These are phyloP conservation scores for Setipinna tenuifilis DNA, from an alignment of 2,797 vertebrate genomes.

Conservation along the genomic window DNA sequence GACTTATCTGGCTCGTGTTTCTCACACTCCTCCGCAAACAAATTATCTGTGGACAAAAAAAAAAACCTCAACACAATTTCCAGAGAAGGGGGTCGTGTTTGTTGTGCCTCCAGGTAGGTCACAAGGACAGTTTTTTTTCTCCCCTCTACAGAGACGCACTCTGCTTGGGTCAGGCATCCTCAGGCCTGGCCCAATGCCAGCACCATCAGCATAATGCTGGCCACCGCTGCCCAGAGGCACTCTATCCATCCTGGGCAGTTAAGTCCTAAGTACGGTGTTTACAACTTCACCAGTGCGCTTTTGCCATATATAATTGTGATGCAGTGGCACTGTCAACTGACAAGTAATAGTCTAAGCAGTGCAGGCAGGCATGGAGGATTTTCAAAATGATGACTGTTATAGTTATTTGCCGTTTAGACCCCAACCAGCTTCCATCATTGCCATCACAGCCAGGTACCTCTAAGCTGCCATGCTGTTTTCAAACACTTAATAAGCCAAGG, in stretches of 20 bases:
- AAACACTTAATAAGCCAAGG: conserved; percentile 35
- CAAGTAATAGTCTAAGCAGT: neutral
- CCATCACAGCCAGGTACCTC: neutral
- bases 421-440: neutral
- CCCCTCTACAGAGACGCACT: neutral
- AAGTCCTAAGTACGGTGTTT: neutral
- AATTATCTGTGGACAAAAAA: neutral
- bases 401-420: too few species aligned
- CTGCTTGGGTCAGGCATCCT: neutral
- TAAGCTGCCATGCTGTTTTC: conserved; percentile 8
- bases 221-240: neutral
- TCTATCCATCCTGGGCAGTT: neutral
- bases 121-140: neutral
- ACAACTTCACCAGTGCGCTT: neutral
- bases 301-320: conserved; percentile 19
- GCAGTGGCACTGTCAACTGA: neutral
- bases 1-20: neutral
- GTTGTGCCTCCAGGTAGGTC: conserved; percentile 13
- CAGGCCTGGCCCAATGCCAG: neutral
- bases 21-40: neutral
- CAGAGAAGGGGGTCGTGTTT: neutral
- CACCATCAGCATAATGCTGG: neutral
- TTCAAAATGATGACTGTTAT: too few species aligned
- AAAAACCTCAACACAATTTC: neutral
- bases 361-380: too few species aligned